A percentile compares a stretch with the other conserved stretches of the same genome.
Evolutionary conservation across 2,888 invertebrate genomes (phyloP).

Genomic region (Acanthosepion pharaonis): DNA sequence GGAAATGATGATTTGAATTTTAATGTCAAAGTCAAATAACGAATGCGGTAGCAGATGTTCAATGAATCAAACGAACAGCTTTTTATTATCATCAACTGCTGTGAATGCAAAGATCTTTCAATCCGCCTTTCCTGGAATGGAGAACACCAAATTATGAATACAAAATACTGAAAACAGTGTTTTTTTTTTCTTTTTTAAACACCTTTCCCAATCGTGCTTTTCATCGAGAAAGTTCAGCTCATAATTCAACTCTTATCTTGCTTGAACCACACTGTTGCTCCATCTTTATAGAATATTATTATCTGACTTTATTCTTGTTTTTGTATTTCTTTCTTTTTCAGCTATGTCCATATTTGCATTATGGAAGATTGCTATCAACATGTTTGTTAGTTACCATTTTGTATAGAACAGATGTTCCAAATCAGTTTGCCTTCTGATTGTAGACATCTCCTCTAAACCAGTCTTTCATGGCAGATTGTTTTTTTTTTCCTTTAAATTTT

Average conservation of each 20-base stretch:
- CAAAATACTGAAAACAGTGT: neutral
- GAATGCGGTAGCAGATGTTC: neutral
- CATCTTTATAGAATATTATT: neutral
- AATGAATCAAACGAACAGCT: neutral
- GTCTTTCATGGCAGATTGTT: neutral
- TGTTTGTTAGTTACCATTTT: neutral
- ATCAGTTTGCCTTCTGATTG: too few species aligned
- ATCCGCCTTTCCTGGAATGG: neutral
- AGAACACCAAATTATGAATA: neutral
- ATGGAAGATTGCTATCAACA: neutral
- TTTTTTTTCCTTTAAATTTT: neutral
- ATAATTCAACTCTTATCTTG: neutral
- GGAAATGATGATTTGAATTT: neutral
- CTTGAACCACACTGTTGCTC: neutral
- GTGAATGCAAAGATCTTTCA: neutral
- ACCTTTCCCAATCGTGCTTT: neutral
- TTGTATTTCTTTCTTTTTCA: neutral
- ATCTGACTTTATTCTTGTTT: neutral
- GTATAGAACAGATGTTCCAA: neutral
- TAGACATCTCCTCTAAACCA: neutral
- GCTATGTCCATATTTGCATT: neutral
- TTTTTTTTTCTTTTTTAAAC: neutral
- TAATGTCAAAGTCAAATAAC: neutral
- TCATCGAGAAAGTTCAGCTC: slow-evolving; percentile 10
- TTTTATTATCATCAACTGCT: neutral